Evolutionary conservation across 2,888 invertebrate genomes (phyloP), one percentile per base, ranked within the genome.

Genomic region (Lasioglossum oenotherae): DNA sequence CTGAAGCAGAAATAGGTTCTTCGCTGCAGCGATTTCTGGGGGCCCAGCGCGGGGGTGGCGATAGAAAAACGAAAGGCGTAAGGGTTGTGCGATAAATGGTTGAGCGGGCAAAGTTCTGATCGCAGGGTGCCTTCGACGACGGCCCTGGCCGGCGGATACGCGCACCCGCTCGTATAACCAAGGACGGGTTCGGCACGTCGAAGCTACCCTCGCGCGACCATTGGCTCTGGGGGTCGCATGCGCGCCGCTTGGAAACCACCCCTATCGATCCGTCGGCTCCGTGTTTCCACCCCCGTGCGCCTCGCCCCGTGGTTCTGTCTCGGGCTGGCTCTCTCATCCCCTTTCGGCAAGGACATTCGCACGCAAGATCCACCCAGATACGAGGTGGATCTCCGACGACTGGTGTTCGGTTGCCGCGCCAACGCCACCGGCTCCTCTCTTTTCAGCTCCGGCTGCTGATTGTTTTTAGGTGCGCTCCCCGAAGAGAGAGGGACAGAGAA

Each of bases 311-410:
- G 3, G 31, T 76, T 74, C 84, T 35, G 80, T 84, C 85, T 86
- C 81, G 49, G 76, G 57, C 69, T 31, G 71, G 35, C 80, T 35
- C 78, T 35, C 78, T 80, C 82, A 81, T 74, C 81, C 82, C 73
- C 81, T 31, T 82, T 74, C 78, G 69, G 90, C 87, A 90, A 92
- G 92, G 91, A 93, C 91, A 89, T 91, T 92, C 90, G 92, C 92
- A 93, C 93, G 93, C 93, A 93, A 93, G 92, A 93, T 94, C 91
- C 92, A 89, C 86, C 89, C 91, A 92, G 93, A 94, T 93, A 93
- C 89, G 90, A 89, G 86, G 85, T 79, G 85, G 89, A 90, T 92
- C 92, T 92, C 91, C 90, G 86, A 85, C 86, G 88, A 74, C 69
- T 74, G 74, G 60, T 72, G 75, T 82, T 82, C 57, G 74, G 75